Evolutionary conservation across 1,140 invertebrate species (phyloP).

Genomic region (Drepana arcuata): DNA sequence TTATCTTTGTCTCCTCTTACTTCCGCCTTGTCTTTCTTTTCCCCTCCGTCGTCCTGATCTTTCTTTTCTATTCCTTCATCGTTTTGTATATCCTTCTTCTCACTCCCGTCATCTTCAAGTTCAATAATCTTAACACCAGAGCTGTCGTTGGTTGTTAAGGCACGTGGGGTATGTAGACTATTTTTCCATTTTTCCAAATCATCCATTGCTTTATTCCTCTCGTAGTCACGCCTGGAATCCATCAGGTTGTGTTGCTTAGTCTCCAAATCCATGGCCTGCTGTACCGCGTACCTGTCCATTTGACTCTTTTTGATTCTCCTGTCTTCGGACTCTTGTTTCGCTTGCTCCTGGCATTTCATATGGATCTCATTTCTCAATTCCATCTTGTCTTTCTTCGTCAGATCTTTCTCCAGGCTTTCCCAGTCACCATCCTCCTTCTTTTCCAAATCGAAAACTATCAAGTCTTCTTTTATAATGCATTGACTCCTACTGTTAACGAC

Average conservation of each 20-base stretch:
- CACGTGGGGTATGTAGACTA: not conserved
- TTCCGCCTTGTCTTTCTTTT: not conserved
- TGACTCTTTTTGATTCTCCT: slow-evolving; percentile 60
- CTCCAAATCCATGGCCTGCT: slow-evolving; percentile 76
- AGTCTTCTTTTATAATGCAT: slow-evolving; percentile 71
- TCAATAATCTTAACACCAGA: slow-evolving; percentile 30
- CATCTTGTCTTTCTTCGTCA: slow-evolving; percentile 72
- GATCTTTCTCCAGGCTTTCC: slow-evolving; percentile 70
- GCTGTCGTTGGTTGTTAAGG: slow-evolving; percentile 1
- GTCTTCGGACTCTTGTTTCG: slow-evolving; percentile 69
- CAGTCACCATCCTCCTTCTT: slow-evolving; percentile 73
- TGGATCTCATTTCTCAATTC: slow-evolving; percentile 69
- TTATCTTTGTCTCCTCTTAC: slow-evolving; percentile 12
- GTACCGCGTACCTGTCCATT: slow-evolving; percentile 72
- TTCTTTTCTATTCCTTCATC: slow-evolving; percentile 9
- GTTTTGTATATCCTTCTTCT: slow-evolving; percentile 13
- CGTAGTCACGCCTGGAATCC: slow-evolving; percentile 70
- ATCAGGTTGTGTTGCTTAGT: slow-evolving; percentile 70
- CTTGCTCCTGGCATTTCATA: slow-evolving; percentile 69
- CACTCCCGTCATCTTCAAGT: slow-evolving; percentile 5
- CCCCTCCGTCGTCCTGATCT: not conserved
- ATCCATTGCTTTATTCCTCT: slow-evolving; percentile 75
- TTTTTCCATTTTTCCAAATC: slow-evolving; percentile 78
- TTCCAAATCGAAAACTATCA: slow-evolving; percentile 75
- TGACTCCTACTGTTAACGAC: slow-evolving; percentile 73